Conservation (phyloP, 2,113 vertebrate genomes). For the Pogonocichla stellata region DNA sequence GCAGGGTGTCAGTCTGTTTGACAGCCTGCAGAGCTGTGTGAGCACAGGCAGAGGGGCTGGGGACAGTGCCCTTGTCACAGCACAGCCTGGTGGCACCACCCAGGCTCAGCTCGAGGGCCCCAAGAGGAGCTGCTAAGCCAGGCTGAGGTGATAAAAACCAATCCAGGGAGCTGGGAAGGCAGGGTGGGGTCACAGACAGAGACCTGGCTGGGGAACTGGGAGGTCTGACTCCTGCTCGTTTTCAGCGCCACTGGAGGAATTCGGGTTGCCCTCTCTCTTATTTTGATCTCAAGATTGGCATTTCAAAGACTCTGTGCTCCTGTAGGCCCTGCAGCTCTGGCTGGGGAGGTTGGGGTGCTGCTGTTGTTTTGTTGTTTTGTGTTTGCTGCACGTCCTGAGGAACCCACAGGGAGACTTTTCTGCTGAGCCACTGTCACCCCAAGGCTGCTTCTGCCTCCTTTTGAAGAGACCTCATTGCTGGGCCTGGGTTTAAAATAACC, state of each 20-base stretch:
- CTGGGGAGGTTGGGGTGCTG: background rate
- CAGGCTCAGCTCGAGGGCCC: background rate
- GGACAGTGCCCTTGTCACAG: background rate
- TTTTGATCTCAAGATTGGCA: background rate
- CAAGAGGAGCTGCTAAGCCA: constrained; percentile 8
- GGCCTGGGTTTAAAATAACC: background rate
- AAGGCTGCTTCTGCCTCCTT: background rate
- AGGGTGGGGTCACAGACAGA: background rate
- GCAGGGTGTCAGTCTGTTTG: background rate
- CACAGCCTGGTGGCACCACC: background rate
- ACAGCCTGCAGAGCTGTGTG: background rate
- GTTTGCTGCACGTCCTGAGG: background rate
- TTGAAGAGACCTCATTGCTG: background rate
- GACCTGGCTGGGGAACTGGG: background rate
- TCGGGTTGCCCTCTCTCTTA: background rate
- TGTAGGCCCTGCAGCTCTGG: background rate
- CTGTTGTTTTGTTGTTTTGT: background rate
- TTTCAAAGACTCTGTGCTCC: background rate
- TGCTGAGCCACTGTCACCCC: background rate
- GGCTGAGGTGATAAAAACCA: background rate
- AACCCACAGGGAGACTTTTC: background rate
- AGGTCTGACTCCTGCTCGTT: background rate
- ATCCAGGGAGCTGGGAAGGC: background rate
- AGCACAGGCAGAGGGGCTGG: background rate
- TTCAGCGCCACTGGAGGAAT: background rate